Base-by-base conservation (phyloP, 2,113 vertebrate species). In the Hippocampus guttulatus region DNA sequence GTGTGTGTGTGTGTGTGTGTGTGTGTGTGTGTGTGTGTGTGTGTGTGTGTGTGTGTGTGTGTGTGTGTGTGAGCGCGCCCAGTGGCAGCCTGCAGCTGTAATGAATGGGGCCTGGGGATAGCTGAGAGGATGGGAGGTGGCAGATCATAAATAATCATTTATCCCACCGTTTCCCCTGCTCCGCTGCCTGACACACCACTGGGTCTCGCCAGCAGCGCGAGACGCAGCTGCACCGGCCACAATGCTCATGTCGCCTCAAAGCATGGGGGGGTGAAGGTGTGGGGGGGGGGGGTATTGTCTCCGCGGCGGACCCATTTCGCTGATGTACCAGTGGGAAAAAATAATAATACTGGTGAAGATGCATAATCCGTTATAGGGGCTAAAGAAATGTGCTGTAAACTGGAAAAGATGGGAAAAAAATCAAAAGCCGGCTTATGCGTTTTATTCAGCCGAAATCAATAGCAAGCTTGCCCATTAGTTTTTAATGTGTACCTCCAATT, bases 121-220 rank as follows among this genome's bases (percentile, higher is more conserved):
- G 91, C 86, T 85, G 85, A 89, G 87, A 89, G 90, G 91, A 91
- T 90, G 84, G 85, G 88, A 90, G 89, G 91, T 90, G 91, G 86
- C 90, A 91, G 87, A 92, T 93, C 92, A 92, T 93, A 92, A 92
- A 93, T 92, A 93, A 93, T 92, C 88, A 92, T 92, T 92, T 92
- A 90, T 92, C 89, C 87, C 70, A 74, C 82, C 78, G 84, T 86
- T 90, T 88, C 88, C 85, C 87, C 79, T 76, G 85, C 83, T 82
- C 76, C 80, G 62, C 78, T 74, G 86, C 81, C 82, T 90, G 88
- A 85, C 88, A 88, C 88, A 80, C 86, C 88, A 73, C 81, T 84
- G 78, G 88, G 84, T 87, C 67, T 74, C 81, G 83, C 78, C 76
- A 85, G 77, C 76, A 83, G 77, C 47, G 16, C 60, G 72, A 86